Percentiles rank a stretch among this genome's conserved stretches.
Evolutionary conservation across 2,888 invertebrate species (phyloP).

Genomic region (Petrolisthes cinctipes): DNA sequence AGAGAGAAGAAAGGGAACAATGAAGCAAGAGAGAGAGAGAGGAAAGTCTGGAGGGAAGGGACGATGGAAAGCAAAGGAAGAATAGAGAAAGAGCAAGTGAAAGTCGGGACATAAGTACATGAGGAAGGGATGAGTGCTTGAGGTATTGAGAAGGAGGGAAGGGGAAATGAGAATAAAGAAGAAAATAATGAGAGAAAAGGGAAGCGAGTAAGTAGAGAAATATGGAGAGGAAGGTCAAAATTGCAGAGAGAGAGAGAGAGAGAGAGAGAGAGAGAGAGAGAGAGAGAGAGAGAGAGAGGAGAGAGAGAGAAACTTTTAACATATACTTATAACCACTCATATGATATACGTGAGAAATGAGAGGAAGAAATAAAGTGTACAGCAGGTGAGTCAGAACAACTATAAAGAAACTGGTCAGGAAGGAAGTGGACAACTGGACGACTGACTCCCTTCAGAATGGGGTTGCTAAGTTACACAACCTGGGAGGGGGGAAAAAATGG

Average conservation of each 20-base stretch:
- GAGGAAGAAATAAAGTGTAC: conserved; percentile 19
- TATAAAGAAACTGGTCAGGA: background rate
- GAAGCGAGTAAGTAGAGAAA: background rate
- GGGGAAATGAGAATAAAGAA: background rate
- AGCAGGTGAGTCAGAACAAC: background rate
- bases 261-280: conserved; percentile 7
- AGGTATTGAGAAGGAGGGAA: background rate
- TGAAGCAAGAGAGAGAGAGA: conserved; percentile 7
- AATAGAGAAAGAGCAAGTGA: background rate
- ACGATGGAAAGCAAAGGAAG: background rate
- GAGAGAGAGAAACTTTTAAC: background rate
- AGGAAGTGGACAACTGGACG: background rate
- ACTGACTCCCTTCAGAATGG: background rate
- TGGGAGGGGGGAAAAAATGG: background rate
- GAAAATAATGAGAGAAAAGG: background rate
- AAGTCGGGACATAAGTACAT: background rate
- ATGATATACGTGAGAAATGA: background rate
- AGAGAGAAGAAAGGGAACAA: background rate
- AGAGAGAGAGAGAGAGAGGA: background rate
- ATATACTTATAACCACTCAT: background rate
- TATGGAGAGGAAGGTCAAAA: background rate
- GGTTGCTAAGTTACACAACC: too few species aligned
- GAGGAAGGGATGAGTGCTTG: background rate
- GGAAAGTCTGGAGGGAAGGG: background rate
- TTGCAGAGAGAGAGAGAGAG: background rate